phyloP scores from a whole-genome alignment of 2,797 vertebrate species.

The Parauchenoglanis punctatus region DNA sequence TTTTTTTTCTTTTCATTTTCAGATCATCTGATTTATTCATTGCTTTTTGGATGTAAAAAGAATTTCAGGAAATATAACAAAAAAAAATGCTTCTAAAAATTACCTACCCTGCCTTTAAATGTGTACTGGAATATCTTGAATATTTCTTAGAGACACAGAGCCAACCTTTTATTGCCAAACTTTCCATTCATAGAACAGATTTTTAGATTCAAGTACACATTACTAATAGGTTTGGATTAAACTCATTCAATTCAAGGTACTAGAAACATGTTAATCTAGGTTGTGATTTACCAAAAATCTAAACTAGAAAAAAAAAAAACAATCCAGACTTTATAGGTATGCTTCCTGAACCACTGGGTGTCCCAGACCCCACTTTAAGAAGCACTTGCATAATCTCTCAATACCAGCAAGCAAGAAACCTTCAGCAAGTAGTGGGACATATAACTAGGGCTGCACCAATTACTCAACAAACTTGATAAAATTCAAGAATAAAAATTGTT shows the following conservation, averaged over 20 bases:
- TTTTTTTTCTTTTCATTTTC: too few relatives aligned
- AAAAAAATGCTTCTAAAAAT: too few relatives aligned
- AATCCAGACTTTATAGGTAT: neutral
- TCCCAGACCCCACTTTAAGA: neutral
- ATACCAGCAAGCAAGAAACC: neutral
- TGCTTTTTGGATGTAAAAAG: too few relatives aligned
- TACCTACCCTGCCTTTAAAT: too few relatives aligned
- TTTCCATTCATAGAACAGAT: neutral
- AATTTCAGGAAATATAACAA: too few relatives aligned
- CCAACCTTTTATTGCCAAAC: neutral
- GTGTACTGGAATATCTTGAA: neutral
- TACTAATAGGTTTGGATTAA: neutral
- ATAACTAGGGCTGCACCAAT: neutral
- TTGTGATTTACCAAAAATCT: neutral
- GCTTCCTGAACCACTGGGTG: neutral
- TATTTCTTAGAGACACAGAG: neutral
- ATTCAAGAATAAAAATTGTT: neutral
- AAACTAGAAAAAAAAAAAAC: neutral
- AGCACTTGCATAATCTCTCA: neutral
- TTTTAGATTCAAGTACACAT: neutral
- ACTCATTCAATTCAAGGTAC: neutral
- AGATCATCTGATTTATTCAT: too few relatives aligned
- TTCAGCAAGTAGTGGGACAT: neutral
- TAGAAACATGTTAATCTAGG: neutral
- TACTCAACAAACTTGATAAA: neutral